phyloP scores from a whole-genome alignment of 2,113 vertebrate species.

The Pseudorasbora parva region DNA sequence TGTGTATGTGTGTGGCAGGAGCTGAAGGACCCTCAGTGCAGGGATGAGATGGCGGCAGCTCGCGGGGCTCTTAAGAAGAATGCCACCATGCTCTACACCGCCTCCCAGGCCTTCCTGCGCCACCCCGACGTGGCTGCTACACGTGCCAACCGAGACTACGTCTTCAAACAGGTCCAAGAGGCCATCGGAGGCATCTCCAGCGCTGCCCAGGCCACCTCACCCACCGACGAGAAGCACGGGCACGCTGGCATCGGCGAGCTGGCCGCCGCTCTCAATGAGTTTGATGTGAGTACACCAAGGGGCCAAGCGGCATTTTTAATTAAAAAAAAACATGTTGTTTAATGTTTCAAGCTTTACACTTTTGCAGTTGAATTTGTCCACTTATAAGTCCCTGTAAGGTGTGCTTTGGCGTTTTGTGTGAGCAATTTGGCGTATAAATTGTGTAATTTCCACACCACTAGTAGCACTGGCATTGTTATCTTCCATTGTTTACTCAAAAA shows the following conservation, averaged over 20 bases:
- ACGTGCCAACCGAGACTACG: conserved; percentile 95
- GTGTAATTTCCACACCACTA: not conserved
- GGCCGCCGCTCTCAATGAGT: conserved; percentile 96
- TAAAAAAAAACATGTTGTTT: not conserved
- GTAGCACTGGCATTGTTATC: too few species aligned
- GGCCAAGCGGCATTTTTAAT: not conserved
- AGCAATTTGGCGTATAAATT: not conserved
- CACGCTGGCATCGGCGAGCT: conserved; percentile 96
- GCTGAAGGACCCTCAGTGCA: conserved; percentile 95
- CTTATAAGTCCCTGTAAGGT: not conserved
- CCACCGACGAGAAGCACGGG: conserved; percentile 93
- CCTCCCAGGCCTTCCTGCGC: conserved; percentile 95
- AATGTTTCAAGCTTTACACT: not conserved
- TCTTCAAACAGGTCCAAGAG: conserved; percentile 99
- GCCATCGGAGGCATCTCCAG: conserved; percentile 96
- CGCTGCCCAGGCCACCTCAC: conserved; percentile 93
- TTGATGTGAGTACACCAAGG: conserved; percentile 87
- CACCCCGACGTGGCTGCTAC: conserved; percentile 97
- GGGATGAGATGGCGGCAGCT: conserved; percentile 97
- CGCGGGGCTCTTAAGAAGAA: conserved; percentile 98
- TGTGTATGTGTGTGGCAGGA: conserved; percentile 76
- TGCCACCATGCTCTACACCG: conserved; percentile 96
- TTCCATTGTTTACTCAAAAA: not conserved
- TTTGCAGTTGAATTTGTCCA: not conserved
- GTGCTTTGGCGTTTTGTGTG: not conserved